Percentiles rank a stretch among this genome's conserved stretches.
Conservation (phyloP, 2,113 vertebrate genomes). For the Pterocles gutturalis region DNA sequence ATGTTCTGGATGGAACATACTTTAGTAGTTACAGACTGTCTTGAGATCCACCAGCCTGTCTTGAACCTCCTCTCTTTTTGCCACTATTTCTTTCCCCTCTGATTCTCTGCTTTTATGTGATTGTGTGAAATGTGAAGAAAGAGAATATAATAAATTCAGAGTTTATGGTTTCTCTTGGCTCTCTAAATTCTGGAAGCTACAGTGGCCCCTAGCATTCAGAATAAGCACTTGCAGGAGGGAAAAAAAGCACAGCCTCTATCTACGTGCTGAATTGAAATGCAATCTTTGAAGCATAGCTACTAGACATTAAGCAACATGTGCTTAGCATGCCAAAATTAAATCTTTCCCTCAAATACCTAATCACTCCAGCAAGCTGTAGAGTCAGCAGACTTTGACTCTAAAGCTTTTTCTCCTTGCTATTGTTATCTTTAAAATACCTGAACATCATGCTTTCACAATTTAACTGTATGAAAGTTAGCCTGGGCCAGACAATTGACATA, state of each 20-base stretch:
- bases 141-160: not conserved
- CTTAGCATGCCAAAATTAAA: conserved; percentile 4
- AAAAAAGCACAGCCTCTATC: not conserved
- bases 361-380: not conserved
- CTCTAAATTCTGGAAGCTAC: conserved; percentile 19
- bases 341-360: not conserved
- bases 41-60: not conserved
- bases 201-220: conserved; percentile 54
- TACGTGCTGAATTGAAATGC: not conserved
- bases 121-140: not conserved
- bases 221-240: conserved; percentile 34
- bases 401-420: not conserved
- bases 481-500: not conserved
- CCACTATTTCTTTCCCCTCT: not conserved
- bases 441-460: not conserved
- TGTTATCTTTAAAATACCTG: not conserved
- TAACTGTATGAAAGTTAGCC: not conserved
- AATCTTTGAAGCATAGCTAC: not conserved
- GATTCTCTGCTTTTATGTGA: not conserved
- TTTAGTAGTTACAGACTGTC: not conserved
- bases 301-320: not conserved
- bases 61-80: not conserved
- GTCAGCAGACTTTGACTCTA: not conserved
- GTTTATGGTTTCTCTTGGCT: not conserved
- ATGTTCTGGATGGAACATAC: not conserved